phyloP scores from a whole-genome alignment of 2,888 invertebrate genomes.

The Drosophila dives region DNA sequence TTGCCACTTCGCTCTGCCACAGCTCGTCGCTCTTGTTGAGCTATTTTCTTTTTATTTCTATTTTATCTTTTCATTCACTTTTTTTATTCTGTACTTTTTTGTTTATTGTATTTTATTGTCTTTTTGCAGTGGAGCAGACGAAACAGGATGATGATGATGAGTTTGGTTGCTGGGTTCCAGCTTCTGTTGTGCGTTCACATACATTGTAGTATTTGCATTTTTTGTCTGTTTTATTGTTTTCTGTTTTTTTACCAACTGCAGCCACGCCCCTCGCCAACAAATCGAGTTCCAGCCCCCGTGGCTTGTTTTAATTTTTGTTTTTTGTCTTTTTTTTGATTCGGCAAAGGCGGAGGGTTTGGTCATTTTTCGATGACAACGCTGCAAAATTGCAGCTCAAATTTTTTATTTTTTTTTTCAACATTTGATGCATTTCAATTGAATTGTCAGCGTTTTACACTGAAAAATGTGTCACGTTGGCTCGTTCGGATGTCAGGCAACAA shows the following conservation, averaged over 20 bases:
- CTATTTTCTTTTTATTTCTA: constrained; percentile 7
- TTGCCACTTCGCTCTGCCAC: constrained; percentile 38
- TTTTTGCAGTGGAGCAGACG: constrained; percentile 39
- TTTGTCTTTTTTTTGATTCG: constrained; percentile 27
- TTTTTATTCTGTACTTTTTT: constrained; percentile 27
- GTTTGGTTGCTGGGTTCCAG: constrained; percentile 19
- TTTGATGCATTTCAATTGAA: constrained; percentile 62
- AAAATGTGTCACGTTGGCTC: constrained; percentile 45
- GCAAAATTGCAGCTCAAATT: constrained; percentile 49
- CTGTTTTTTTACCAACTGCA: constrained; percentile 24
- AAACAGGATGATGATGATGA: constrained; percentile 48
- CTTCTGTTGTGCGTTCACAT: constrained; percentile 56
- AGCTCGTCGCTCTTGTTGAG: constrained; percentile 26
- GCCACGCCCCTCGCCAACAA: constrained; percentile 8
- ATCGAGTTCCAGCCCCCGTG: constrained; percentile 18
- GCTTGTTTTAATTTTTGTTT: constrained; percentile 68
- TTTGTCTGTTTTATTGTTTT: constrained; percentile 12
- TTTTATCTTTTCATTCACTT: constrained; percentile 24
- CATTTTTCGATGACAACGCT: constrained; percentile 55
- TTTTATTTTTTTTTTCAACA: constrained; percentile 26
- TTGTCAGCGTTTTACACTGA: constrained; percentile 63
- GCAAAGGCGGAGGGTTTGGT: neutral
- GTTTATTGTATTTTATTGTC: constrained; percentile 58
- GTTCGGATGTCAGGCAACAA: constrained; percentile 24
- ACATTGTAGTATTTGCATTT: constrained; percentile 59